Evolutionary conservation across 2,888 invertebrate species (phyloP), one percentile per base, ranked within the genome.

Genomic region (Sylvicola fuscatus): DNA sequence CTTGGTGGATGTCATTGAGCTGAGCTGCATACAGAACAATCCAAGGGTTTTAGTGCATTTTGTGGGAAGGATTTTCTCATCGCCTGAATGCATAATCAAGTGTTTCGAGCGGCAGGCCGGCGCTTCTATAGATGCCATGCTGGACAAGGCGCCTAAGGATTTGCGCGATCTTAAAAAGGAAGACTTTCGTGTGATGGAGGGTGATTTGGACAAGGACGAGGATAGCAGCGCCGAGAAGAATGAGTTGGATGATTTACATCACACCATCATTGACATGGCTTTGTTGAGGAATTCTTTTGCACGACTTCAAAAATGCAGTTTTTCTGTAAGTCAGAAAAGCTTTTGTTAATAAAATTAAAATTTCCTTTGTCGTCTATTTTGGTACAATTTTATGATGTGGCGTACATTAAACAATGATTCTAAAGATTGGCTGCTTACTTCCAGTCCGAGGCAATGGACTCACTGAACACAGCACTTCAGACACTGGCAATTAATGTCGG

Each of bases 121-220:
- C 40, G 60, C 64, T 13, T 62, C 64, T 3, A 50, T 65, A 11
- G 61, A 64, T 39, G 66, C 64, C 27, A 54, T 67, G 41, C 56
- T 68, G 14, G 60, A 65, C 32, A 62, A 64, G 46, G 62, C 67
- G 10, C 61, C 63, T 29, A 14, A 27, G 3, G 32, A 35, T 28
- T 32, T 32, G 14, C 32, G 35, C 11, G 63, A 62, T 42, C 50
- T 70, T 39, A 72, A 71, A 46, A 80, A 80, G 50, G 79, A 81
- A 56, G 73, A 76, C 42, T 64, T 75, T n/a, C 60, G 77, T 36
- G 66, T 72, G 6, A 56, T 78, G 38, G 78, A 79, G 52, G 74
- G 72, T 35, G 87, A 89, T 52, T 70, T 74, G 42, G 89, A 90
- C 46, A 89, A 89, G 58, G 89, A 89, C 50, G 75, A 79, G 47